Percentiles rank a stretch among this genome's conserved stretches.
Conservation (phyloP, 2,113 vertebrate species). For the Sardina pilchardus region DNA sequence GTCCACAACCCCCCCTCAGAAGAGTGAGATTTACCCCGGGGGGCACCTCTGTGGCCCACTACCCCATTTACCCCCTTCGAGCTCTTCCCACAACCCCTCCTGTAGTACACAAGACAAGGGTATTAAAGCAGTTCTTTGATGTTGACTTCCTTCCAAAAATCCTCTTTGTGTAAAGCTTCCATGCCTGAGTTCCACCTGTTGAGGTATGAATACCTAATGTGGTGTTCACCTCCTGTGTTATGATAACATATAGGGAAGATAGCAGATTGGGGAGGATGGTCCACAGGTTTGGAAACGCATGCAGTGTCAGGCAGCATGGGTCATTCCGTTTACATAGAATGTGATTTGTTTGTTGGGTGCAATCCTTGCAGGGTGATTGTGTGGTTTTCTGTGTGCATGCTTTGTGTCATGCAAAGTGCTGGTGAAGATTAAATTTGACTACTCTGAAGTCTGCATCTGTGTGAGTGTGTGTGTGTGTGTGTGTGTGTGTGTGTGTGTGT, state of each 20-base stretch:
- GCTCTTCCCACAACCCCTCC: not conserved
- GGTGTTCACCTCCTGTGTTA: not conserved
- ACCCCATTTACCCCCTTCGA: not conserved
- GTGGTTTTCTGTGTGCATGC: not conserved
- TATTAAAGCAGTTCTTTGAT: not conserved
- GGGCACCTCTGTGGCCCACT: not conserved
- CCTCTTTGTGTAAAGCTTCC: not conserved
- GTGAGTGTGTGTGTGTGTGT: no score
- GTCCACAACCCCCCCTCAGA: not conserved
- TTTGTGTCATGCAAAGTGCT: not conserved
- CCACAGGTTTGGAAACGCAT: not conserved
- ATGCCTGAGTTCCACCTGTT: not conserved
- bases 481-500: not conserved
- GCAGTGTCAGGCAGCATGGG: not conserved
- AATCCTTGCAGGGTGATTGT: not conserved
- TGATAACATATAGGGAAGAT: not conserved
- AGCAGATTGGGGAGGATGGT: not conserved
- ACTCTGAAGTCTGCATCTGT: no score
- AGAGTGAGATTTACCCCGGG: not conserved
- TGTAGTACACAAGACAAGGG: not conserved
- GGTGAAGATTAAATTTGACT: no score
- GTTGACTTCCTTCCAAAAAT: not conserved
- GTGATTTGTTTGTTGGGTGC: not conserved
- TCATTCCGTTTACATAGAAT: not conserved
- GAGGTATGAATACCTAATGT: not conserved